These are phyloP conservation scores for Didymodactylos carnosus DNA, from an alignment of 2,888 invertebrate genomes.

Conservation along the genomic window DNA sequence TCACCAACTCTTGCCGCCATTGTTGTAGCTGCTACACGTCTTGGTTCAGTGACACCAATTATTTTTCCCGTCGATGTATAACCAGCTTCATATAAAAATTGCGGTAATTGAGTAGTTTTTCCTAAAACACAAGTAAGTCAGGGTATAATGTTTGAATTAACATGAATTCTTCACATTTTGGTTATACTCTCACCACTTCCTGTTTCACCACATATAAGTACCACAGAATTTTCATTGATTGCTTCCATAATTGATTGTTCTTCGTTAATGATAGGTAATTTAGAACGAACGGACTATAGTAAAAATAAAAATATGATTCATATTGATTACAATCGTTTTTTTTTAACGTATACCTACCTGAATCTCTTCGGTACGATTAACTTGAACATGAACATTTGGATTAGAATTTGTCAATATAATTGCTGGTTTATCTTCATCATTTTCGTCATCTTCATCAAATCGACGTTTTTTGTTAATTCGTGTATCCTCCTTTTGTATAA, in stretches of 20 bases:
- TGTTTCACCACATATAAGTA: conserved; percentile 60
- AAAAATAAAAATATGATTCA: background rate
- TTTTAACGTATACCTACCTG: background rate
- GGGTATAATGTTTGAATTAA: too few species aligned
- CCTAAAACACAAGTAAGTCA: conserved; percentile 37
- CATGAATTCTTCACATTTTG: background rate
- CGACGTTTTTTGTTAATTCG: conserved; percentile 18
- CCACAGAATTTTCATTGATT: conserved; percentile 63
- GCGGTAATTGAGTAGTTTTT: conserved; percentile 95
- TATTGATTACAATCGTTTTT: background rate
- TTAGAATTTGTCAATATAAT: conserved; percentile 1
- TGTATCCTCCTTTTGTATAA: conserved; percentile 8
- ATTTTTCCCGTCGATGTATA: conserved; percentile 51
- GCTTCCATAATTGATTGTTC: conserved; percentile 83
- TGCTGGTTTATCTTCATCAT: conserved; percentile 16
- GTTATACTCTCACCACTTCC: too few species aligned
- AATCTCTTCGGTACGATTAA: conserved; percentile 11
- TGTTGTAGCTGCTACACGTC: conserved; percentile 88
- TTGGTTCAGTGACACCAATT: conserved; percentile 77
- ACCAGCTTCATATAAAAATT: conserved; percentile 89
- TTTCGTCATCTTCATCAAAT: conserved; percentile 16
- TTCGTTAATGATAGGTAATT: conserved; percentile 48
- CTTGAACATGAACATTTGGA: conserved; percentile 9
- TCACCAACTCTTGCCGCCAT: conserved; percentile 76
- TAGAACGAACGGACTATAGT: conserved; percentile 48